Percentiles rank a stretch among this genome's conserved stretches.
These are phyloP conservation scores for Notamacropus eugenii DNA, from an alignment of 2,797 vertebrate genomes.

Conservation along the genomic window DNA sequence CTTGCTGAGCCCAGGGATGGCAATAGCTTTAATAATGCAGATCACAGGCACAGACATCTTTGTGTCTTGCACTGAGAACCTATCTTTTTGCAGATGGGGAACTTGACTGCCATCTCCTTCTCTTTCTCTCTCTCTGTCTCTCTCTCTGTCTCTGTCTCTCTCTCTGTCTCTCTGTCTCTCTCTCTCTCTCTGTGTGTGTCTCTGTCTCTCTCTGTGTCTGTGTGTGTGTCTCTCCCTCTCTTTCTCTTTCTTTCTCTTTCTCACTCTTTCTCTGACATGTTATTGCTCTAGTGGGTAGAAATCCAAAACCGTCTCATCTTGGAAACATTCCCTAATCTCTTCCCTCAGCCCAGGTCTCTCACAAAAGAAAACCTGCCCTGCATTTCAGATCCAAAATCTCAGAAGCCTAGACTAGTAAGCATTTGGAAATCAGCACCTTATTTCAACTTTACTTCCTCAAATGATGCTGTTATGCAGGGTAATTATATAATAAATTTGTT, in stretches of 20 bases:
- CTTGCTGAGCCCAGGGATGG: neutral
- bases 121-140: neutral
- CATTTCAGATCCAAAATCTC: slow-evolving; percentile 48
- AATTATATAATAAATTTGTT: slow-evolving; percentile 86
- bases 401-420: slow-evolving; percentile 61
- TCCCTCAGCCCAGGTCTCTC: neutral
- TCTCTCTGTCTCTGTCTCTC: neutral
- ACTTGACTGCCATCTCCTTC: rapidly evolving
- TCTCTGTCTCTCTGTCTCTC: neutral
- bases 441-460: slow-evolving; percentile 78
- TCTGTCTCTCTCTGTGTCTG: no score
- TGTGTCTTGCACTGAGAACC: rapidly evolving
- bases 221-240: no score
- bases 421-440: slow-evolving; percentile 74
- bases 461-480: slow-evolving; percentile 69
- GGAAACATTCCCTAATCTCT: neutral
- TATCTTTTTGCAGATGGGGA: neutral
- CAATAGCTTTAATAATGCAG: slow-evolving; percentile 14
- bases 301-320: neutral
- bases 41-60: neutral
- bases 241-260: neutral
- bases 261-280: neutral
- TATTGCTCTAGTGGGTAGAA: neutral
- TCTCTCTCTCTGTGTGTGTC: no score
- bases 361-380: slow-evolving; percentile 45